Conservation (phyloP, 2,113 vertebrate species). For the Cynoglossus semilaevis region DNA sequence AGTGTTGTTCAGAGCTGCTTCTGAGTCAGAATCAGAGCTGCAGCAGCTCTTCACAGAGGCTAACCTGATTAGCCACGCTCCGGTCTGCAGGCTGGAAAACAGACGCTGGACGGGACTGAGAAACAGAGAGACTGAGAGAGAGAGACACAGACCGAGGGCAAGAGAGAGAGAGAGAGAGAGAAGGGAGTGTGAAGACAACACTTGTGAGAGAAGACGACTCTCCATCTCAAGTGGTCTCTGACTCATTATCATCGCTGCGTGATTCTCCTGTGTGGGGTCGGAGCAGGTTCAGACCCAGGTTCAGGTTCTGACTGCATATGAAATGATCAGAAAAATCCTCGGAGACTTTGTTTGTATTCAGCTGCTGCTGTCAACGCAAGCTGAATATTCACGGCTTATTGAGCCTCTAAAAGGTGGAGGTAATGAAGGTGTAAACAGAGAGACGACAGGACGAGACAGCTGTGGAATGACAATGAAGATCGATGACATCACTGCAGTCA, state of each 20-base stretch:
- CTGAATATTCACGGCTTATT: conserved; percentile 16
- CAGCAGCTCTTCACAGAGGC: conserved; percentile 66
- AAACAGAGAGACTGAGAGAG: background rate
- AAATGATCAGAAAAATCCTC: too few relatives aligned
- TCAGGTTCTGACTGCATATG: too few relatives aligned
- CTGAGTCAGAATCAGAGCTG: conserved; percentile 39
- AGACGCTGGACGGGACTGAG: conserved; percentile 59
- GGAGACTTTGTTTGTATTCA: background rate
- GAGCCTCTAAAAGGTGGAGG: conserved; percentile 1
- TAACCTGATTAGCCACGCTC: conserved; percentile 85
- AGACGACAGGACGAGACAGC: conserved; percentile 4
- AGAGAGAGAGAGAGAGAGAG: background rate
- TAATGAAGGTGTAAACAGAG: conserved; percentile 18
- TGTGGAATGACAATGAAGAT: background rate
- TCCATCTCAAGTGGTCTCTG: conserved; percentile 6
- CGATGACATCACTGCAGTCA: background rate
- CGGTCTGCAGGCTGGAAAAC: conserved; percentile 70
- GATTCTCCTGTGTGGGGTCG: too few relatives aligned
- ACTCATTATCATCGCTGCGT: conserved; percentile 41
- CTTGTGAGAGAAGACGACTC: conserved; percentile 18
- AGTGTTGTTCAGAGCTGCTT: conserved; percentile 38
- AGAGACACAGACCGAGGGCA: background rate
- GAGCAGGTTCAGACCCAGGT: too few relatives aligned
- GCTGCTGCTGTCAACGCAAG: background rate
- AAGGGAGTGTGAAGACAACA: background rate